These are phyloP conservation scores for Oryzias dopingdopingensis DNA, from an alignment of 2,797 vertebrate genomes.

Conservation along the genomic window DNA sequence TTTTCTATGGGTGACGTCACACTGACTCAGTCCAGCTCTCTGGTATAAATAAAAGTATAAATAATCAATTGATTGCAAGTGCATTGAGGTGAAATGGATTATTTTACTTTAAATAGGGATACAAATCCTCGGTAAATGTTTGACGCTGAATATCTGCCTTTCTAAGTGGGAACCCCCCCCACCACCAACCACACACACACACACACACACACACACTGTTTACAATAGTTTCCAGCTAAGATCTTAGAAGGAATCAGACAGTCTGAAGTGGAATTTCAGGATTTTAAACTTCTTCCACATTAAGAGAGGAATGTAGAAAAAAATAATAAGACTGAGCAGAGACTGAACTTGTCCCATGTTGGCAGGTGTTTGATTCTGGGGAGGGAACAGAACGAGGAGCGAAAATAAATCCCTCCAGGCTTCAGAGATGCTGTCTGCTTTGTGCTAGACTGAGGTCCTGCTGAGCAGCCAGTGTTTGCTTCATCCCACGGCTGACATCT, in stretches of 20 bases:
- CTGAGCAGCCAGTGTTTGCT: not conserved
- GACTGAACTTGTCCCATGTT: not conserved
- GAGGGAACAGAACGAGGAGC: conserved; percentile 14
- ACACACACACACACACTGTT: conserved; percentile 18
- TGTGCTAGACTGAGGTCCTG: conserved; percentile 38
- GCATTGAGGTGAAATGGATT: too few relatives aligned
- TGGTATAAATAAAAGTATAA: too few relatives aligned
- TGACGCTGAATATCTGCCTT: not conserved
- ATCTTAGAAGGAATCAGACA: conserved; percentile 5
- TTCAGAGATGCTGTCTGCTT: conserved; percentile 20
- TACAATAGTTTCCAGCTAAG: conserved; percentile 6
- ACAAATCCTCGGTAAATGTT: not conserved
- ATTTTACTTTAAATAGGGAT: not conserved
- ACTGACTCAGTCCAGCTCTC: too few relatives aligned
- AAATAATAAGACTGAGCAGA: not conserved
- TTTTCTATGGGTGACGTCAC: too few relatives aligned
- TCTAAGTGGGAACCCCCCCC: not conserved
- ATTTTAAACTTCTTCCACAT: conserved; percentile 28
- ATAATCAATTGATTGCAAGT: too few relatives aligned
- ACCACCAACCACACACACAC: too few relatives aligned
- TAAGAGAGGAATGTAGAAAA: not conserved
- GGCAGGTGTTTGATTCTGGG: conserved; percentile 29
- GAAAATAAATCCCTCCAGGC: conserved; percentile 28
- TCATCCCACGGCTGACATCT: not conserved
- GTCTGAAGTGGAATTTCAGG: not conserved